phyloP scores from a whole-genome alignment of 2,797 vertebrate genomes.

The Pyrocephalus nanus region DNA sequence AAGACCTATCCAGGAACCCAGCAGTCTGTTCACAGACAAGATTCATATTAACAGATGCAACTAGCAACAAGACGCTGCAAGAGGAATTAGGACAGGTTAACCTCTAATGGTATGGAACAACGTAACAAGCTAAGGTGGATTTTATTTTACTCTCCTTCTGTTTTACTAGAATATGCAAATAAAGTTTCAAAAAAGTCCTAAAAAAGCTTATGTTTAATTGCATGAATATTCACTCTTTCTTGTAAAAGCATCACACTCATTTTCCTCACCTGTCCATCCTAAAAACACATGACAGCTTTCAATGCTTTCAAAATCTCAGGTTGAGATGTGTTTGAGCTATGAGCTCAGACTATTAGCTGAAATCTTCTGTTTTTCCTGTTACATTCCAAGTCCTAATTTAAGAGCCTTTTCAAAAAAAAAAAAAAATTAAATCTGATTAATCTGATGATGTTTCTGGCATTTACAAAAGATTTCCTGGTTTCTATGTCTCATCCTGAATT shows the following conservation, averaged over 20 bases:
- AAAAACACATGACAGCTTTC: not conserved
- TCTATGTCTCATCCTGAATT: not conserved
- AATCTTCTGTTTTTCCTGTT: not conserved
- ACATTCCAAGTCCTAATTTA: not conserved
- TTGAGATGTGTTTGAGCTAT: not conserved
- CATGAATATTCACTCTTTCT: not conserved
- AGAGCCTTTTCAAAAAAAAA: not conserved
- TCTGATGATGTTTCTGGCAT: not conserved
- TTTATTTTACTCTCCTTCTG: not conserved
- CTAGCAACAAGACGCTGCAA: not conserved
- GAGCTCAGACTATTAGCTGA: not conserved
- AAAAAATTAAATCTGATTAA: not conserved
- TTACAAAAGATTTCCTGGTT: not conserved
- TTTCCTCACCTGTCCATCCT: not conserved
- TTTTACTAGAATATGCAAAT: slow-evolving; percentile 4
- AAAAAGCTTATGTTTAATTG: not conserved
- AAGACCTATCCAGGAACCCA: not conserved
- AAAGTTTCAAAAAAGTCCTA: not conserved
- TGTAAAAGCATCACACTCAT: not conserved
- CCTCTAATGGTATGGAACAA: not conserved
- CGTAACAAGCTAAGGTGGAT: not conserved
- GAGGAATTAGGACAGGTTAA: not conserved
- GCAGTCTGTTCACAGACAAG: not conserved
- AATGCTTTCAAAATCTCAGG: not conserved
- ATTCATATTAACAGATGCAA: not conserved